A percentile compares a stretch with the other conserved stretches of the same genome.
phyloP scores from a whole-genome alignment of 2,888 invertebrate species.

The Sicus ferrugineus region DNA sequence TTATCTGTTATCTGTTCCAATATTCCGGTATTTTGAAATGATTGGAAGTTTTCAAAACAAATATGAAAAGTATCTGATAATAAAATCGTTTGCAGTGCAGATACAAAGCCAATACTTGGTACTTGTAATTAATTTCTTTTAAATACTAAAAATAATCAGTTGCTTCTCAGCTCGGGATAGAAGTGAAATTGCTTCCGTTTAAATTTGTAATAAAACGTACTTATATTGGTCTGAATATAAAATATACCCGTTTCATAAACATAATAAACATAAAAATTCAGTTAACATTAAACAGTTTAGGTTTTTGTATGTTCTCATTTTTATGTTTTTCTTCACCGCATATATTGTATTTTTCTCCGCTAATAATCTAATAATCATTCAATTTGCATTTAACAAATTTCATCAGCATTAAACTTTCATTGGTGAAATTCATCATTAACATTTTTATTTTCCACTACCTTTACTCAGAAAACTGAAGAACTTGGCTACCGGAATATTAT shows the following conservation, averaged over 20 bases:
- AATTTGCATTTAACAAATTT: background rate
- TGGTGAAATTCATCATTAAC: background rate
- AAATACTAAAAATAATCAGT: too few species aligned
- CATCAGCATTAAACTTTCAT: background rate
- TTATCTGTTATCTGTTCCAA: too few species aligned
- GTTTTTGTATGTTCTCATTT: conserved; percentile 9
- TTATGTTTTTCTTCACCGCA: background rate
- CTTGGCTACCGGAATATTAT: conserved; percentile 33
- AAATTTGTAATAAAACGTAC: too few species aligned
- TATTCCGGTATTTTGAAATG: too few species aligned
- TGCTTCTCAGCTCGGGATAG: too few species aligned
- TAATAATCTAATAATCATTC: background rate
- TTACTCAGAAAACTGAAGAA: too few species aligned
- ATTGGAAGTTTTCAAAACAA: too few species aligned
- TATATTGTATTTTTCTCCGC: background rate
- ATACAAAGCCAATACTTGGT: too few species aligned
- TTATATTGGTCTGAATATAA: background rate
- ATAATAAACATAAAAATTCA: background rate
- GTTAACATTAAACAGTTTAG: background rate
- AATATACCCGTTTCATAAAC: background rate
- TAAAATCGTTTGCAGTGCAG: too few species aligned
- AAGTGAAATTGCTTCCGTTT: too few species aligned
- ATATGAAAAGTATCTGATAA: too few species aligned
- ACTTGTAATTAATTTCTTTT: too few species aligned
- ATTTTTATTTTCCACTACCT: background rate